Evolutionary conservation across 2,888 invertebrate species (phyloP).

Genomic region (Tiliacea aurago): DNA sequence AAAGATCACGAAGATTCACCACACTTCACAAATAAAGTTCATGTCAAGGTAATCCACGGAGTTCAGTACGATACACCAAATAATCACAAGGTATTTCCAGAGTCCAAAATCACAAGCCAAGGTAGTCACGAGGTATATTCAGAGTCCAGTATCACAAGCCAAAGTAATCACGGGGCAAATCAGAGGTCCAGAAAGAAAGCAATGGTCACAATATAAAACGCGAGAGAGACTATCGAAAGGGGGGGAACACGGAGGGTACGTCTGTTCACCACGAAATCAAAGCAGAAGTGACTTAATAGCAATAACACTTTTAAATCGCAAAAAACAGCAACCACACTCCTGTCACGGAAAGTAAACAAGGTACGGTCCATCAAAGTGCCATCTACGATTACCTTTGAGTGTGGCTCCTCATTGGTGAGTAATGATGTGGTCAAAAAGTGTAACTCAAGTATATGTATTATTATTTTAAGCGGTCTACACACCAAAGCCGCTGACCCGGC

Average conservation of each 20-base stretch:
- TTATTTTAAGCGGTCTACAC: no score
- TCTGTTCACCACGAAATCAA: slow-evolving; percentile 14
- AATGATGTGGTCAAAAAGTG: no score
- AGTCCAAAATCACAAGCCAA: background rate
- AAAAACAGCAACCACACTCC: no score
- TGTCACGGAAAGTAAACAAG: no score
- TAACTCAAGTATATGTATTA: no score
- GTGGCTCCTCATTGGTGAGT: no score
- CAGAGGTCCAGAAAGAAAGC: slow-evolving; percentile 13
- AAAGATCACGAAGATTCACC: background rate
- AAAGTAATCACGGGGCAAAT: slow-evolving; percentile 3
- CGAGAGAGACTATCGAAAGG: background rate
- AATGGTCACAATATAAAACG: slow-evolving; percentile 4
- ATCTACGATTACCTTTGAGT: no score
- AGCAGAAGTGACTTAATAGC: slow-evolving; percentile 13
- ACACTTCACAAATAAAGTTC: slow-evolving; percentile 1
- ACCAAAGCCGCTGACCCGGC: no score
- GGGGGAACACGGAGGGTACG: slow-evolving; percentile 4
- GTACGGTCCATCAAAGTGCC: no score
- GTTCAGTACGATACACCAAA: background rate
- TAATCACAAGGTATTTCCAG: background rate
- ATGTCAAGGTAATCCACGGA: background rate
- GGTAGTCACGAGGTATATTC: background rate
- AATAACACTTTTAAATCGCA: no score
- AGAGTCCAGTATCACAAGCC: background rate